phyloP scores from a whole-genome alignment of 2,888 invertebrate species.

The Siphlonurus alternatus region DNA sequence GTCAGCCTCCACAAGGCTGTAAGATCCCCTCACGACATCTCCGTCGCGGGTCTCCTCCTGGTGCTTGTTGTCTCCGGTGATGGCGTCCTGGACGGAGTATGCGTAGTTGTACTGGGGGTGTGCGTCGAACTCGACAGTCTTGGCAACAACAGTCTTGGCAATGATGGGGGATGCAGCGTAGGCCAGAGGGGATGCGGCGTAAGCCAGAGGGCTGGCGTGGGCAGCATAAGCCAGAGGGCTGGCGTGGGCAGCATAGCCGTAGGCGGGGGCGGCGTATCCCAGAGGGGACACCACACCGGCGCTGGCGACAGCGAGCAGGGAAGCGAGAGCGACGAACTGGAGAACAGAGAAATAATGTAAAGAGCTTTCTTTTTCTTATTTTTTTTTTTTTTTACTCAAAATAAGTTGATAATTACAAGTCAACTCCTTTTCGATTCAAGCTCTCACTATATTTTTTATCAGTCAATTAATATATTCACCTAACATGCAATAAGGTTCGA shows the following conservation, averaged over 20 bases:
- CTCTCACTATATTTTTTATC: too few species aligned
- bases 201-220: constrained; percentile 4
- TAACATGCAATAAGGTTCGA: too few species aligned
- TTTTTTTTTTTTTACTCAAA: too few species aligned
- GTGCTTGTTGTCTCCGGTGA: constrained; percentile 7
- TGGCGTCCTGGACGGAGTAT: constrained; percentile 5
- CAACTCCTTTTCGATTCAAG: too few species aligned
- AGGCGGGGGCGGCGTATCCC: constrained; percentile 9
- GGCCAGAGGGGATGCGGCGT: too few species aligned
- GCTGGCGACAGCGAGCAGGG: not conserved
- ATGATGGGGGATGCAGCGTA: not conserved
- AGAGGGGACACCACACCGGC: constrained; percentile 1
- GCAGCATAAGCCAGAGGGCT: constrained; percentile 6
- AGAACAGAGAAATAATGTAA: too few species aligned
- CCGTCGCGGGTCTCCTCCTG: constrained; percentile 9
- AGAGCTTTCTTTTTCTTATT: too few species aligned
- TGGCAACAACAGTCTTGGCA: not conserved
- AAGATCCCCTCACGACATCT: constrained; percentile 8
- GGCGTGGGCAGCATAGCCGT: constrained; percentile 2
- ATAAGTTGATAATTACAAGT: too few species aligned
- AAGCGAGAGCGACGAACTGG: constrained; percentile 7
- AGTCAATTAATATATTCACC: too few species aligned
- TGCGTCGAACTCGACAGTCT: constrained; percentile 9
- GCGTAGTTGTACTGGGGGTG: constrained; percentile 10
- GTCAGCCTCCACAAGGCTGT: constrained; percentile 8